Conservation (phyloP, 2,113 vertebrate genomes). For the Bos javanicus region DNA sequence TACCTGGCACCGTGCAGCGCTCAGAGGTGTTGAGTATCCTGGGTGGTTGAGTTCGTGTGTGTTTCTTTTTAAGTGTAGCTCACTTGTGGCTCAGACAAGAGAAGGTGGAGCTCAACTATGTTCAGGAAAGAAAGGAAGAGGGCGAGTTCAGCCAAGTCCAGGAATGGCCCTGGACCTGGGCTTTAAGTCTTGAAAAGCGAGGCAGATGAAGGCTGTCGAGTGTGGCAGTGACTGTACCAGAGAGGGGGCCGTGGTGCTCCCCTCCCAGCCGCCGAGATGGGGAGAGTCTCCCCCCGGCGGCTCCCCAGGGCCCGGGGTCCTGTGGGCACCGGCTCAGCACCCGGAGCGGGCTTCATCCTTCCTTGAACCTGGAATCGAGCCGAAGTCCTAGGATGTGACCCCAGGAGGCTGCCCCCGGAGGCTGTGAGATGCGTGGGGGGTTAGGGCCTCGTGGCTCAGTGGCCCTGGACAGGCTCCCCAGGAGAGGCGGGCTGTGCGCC, state of each 20-base stretch:
- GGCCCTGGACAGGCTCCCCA: neutral
- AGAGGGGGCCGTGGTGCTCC: fast-evolving
- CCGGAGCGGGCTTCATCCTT: neutral
- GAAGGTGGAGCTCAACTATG: neutral
- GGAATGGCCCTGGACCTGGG: neutral
- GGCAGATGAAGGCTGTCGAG: neutral
- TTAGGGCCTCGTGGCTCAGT: neutral
- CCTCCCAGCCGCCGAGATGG: neutral
- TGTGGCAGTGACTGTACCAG: neutral
- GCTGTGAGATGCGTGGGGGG: neutral
- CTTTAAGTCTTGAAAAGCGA: neutral
- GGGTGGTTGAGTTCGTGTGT: neutral
- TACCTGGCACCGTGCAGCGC: neutral
- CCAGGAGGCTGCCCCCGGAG: too few species aligned
- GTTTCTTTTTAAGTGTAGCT: neutral
- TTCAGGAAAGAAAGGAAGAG: neutral
- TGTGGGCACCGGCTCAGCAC: neutral
- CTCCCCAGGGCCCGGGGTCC: neutral
- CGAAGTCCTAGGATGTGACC: neutral
- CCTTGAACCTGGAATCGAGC: neutral
- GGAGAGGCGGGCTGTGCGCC: neutral
- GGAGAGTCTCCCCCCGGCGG: neutral
- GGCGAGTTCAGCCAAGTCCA: neutral
- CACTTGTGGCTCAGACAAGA: neutral
- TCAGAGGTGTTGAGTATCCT: neutral